Base-by-base conservation (phyloP, 1,140 invertebrate genomes). In the Eciton burchellii region DNA sequence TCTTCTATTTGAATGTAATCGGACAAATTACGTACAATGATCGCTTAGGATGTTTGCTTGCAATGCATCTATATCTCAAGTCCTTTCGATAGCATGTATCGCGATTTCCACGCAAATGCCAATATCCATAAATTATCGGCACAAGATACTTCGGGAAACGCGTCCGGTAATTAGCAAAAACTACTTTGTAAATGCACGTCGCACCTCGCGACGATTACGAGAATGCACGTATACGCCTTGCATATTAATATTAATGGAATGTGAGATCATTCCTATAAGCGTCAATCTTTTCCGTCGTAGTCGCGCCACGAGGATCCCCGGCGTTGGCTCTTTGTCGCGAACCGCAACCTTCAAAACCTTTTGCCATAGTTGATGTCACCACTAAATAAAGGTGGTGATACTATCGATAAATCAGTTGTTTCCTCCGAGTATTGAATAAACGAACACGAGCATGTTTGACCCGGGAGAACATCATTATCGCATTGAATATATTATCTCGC, bases 291-390 rank as follows among this genome's bases (percentile, higher is more conserved):
- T 63, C 66, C 81, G 74, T 63, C 63, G 57, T 21, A 60, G 47
- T 68, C 71, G 72, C 73, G 47, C 72, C 71, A 70, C 73, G 43
- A 49, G 24, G 66, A 84, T 66, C 81, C 60, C 29, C 72, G 26
- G 8, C 19, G 57, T 84, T 86, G 62, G 52, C 72, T 84, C 52
- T 29, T 41, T 59, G 54, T 77, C 54, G 47, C 63, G 21, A 66
- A 68, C 65, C 43, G 62, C 83, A 90, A 66, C 89, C 91, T 90
- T 90, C 87, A 60, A 54, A 71, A 73, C 82, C 88, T 91, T 88
- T 91, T 91, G 87, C 57, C 43, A 83, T 74, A 47, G 86, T 91
- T 92, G 90, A 91, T 91, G 90, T 92, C 91, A 92, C 66, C 82
- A 82, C 83, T 88, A 88, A 89, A 91, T 91, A 89, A 91, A 89